Base-by-base conservation (phyloP, 1,140 invertebrate genomes). In the Caenorhabditis remanei region DNA sequence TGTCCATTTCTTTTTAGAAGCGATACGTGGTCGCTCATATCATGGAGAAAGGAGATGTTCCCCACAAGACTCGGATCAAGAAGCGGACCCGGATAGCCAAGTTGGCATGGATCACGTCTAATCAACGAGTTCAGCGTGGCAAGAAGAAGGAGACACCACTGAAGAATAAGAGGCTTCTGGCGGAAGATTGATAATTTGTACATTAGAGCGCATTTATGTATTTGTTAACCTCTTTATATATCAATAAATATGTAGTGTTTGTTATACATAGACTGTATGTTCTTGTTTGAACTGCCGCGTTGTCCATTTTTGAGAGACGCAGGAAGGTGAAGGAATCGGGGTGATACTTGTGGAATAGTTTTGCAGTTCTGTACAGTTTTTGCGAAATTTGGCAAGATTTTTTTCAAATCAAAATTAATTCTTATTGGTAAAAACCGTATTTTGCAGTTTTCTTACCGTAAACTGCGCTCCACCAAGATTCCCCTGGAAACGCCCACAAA, bases 1-100 rank as follows among this genome's bases (percentile, higher is more conserved):
- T 41, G 14, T 11, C 61, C 16, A 67, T 24, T 65, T 41, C 16
- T 50, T 61, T 87, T 85, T 61, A 87, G 87, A 85, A 88, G 55
- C 83, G 87, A 50, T 88, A 67, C 55, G 87, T 88, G 40, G 58
- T 79, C 9, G 24, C 55, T 40, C 84, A 88, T 46, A 82, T 88
- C 7, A 53, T 82, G n/a, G 87, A 88, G n/a, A 85, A 88, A 71
- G 87, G 87, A 48, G 67, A 88, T 65, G 87, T 85, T 1, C 87
- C 87, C 14, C 48, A 56, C 21, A 58, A 55, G 55, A 83, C 71
- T 50, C 75, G 65, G 6, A 87, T 86, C 11, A 86, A 65, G 24
- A 87, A 87, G 21, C 43, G 50, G 1, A 83, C 79, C 4, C 13
- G 75, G 32, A 82, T 56, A 4, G 75, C 56, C 11, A 87, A 87